Evolutionary conservation across 1,140 invertebrate species (phyloP), one percentile per base, ranked within the genome.

Genomic region (Pseudomyrmex gracilis): DNA sequence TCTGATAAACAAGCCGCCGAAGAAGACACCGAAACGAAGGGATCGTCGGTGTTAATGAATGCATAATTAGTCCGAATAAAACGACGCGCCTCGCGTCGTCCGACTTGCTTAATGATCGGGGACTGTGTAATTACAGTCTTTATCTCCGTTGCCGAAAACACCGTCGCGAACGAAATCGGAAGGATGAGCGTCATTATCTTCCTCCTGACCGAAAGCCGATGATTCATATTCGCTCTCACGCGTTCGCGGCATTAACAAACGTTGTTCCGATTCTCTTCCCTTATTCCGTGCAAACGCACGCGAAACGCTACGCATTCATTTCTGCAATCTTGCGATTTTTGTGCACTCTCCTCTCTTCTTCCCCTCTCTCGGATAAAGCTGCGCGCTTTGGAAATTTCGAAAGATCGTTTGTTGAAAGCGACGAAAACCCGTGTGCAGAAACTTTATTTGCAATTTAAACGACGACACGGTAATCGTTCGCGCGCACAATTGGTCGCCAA

Each of bases 21-120:
- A 73, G 78, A 51, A 22, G 58, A 22, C 57, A 70, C 66, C 53
- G 64, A 17, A 60, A 20, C 55, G 55, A 7, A 68, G n/a, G 53
- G 67, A 45, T 0, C 67, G 71, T 74, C 57, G 58, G 9, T 71
- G 9, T 10, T 74, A 83, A 83, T 45, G 58, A 83, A 76, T 53
- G 34, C 80, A 76, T 83, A 76, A 83, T 83, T 83, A 63, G 53
- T 74, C 34, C 47, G 58, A 55, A 49, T 77, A 67, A 77, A 34
- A 34, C 24, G 24, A 34, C 24, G 24, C 34, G 34, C 49, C 34
- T 22, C 17, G 55, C 47, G 9, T 63, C 71, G 57, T 83, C 80
- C 80, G 80, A 74, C 73, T 83, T 83, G 49, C 22, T 63, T 83
- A 83, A 83, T 83, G 71, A 73, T 74, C 68, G 80, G 20, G 34